Percentiles rank a stretch among this genome's conserved stretches.
Evolutionary conservation across 2,797 vertebrate genomes (phyloP).

Genomic region (Neopelma chrysocephalum): DNA sequence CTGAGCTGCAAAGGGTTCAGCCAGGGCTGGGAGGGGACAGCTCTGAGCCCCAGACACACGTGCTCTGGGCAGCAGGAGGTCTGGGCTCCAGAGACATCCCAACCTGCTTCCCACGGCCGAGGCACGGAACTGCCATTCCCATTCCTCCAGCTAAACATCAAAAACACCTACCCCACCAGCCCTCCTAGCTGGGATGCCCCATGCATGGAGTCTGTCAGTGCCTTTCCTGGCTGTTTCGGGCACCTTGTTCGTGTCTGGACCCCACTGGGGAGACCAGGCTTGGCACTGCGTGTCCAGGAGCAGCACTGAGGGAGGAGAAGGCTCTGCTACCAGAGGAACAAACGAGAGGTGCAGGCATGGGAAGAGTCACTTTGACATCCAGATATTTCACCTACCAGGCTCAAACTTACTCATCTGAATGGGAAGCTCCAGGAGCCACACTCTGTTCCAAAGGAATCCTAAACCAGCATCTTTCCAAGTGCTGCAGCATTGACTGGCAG

Average conservation of each 20-base stretch:
- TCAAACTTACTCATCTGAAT: background rate
- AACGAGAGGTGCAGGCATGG: background rate
- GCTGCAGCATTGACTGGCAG: background rate
- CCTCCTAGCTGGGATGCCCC: background rate
- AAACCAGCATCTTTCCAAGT: background rate
- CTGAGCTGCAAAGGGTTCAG: background rate
- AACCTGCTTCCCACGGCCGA: background rate
- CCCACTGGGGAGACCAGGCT: background rate
- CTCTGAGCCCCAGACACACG: background rate
- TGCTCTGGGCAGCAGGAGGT: background rate
- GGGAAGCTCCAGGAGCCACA: background rate
- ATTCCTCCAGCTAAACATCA: background rate
- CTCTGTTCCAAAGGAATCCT: background rate
- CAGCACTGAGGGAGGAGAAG: background rate
- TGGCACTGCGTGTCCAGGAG: background rate
- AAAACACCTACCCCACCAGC: rapidly evolving
- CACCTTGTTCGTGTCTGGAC: background rate
- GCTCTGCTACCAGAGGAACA: background rate
- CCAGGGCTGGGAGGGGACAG: background rate
- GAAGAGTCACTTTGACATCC: background rate
- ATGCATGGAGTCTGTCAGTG: rapidly evolving
- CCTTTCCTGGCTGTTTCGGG: background rate
- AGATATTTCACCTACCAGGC: background rate
- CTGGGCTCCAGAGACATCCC: background rate
- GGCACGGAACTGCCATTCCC: background rate